A percentile compares a stretch with the other conserved stretches of the same genome.
Conservation (phyloP, 2,797 vertebrate genomes). For the Astyanax mexicanus region DNA sequence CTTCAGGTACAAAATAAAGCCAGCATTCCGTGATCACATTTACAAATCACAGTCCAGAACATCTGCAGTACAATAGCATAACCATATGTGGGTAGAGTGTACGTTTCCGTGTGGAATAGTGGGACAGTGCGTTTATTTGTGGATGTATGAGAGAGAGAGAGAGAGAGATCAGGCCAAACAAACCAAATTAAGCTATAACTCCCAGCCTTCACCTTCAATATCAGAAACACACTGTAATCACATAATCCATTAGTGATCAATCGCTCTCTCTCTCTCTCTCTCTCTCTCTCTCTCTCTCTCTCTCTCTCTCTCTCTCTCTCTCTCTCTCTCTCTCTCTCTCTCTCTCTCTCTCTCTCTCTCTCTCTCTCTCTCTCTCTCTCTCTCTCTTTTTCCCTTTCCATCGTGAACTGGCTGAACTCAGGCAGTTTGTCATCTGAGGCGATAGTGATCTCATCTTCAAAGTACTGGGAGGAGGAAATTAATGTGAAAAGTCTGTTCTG, state of each 20-base stretch:
- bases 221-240: constrained; percentile 28
- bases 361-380: constrained; percentile 10
- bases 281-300: constrained; percentile 4
- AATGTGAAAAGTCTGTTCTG: constrained; percentile 18
- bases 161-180: background rate
- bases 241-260: constrained; percentile 33
- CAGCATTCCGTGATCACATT: background rate
- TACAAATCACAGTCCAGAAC: background rate
- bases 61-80: background rate
- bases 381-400: background rate
- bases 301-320: too few relatives aligned
- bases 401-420: constrained; percentile 12
- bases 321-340: background rate
- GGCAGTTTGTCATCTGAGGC: constrained; percentile 3
- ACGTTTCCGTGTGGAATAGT: background rate
- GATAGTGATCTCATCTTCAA: constrained; percentile 50
- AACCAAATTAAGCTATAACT: constrained; percentile 12
- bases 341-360: background rate
- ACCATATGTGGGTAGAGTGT: background rate
- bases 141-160: background rate
- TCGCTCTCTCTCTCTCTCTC: constrained; percentile 5
- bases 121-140: background rate
- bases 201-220: background rate
- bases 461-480: constrained; percentile 22
- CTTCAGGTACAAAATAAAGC: too few relatives aligned